Evolutionary conservation across 2,113 vertebrate species (phyloP), one percentile per base, ranked within the genome.

Genomic region (Malurus melanocephalus): DNA sequence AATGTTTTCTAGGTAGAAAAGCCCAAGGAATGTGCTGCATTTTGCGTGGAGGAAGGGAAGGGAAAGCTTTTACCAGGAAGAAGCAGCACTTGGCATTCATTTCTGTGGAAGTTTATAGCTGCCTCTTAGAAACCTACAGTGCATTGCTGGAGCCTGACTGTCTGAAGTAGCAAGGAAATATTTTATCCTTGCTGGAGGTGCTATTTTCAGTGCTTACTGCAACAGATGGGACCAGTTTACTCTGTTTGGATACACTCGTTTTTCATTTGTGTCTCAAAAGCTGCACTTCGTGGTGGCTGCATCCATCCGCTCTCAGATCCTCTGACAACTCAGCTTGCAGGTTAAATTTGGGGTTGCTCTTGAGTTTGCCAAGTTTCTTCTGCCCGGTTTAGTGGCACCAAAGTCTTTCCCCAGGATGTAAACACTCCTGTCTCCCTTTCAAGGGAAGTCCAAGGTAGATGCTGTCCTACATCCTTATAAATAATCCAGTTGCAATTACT

Each of bases 281-380:
- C 52, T 75, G 28, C 48, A 23, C 53, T 72, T 64, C 0, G 0
- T 68, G 53, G 35, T 48, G 49, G 6, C 24, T 75, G 30, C n/a
- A 13, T 78, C 35, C 49, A 10, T 59, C 16, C 4, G 4, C n/a
- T 46, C 40, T 23, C 4, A 20, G 33, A 33, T 75, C 55, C 22
- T 61, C 18, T n/a, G 45, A 28, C 0, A 0, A 10, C 35, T 64
- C 30, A 32, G 62, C 42, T 52, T 2, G 1, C 64, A 45, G 43
- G 33, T 69, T 40, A 7, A 45, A 16, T 64, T 24, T 81, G 57
- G 27, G 55, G 17, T 28, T 84, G 32, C 35, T 78, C 5, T 33
- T 48, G 53, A 43, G 21, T 38, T 81, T 64, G n/a, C n/a, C 30
- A 48, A 5, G 16, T 52, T 72, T 66, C 33, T 67, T 74, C 35